Conservation (phyloP, 2,797 vertebrate genomes). For the Zenarchopterus dispar region DNA sequence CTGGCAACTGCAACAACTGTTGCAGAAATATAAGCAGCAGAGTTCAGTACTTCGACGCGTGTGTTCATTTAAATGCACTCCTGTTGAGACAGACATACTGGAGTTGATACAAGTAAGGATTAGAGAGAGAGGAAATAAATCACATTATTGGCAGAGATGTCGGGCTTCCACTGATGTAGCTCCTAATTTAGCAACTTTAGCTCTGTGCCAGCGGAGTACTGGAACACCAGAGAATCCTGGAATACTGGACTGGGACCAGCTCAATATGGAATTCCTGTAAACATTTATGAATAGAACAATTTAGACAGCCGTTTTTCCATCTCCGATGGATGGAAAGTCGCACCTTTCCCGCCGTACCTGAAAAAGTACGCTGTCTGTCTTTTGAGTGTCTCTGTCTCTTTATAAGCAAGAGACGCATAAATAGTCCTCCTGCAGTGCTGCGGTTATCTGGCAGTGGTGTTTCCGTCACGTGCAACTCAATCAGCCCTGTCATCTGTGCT, state of each 20-base stretch:
- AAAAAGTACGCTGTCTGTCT: constrained; percentile 17
- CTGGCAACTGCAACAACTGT: too few species aligned
- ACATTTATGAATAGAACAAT: constrained; percentile 70
- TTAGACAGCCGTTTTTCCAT: constrained; percentile 57
- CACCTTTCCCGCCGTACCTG: background rate
- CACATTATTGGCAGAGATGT: constrained; percentile 40
- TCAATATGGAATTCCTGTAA: constrained; percentile 35
- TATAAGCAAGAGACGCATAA: constrained; percentile 65
- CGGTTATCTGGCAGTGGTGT: constrained; percentile 58
- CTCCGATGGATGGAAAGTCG: constrained; percentile 53
- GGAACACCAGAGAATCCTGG: constrained; percentile 48
- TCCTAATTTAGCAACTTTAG: constrained; percentile 51
- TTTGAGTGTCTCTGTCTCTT: constrained; percentile 49
- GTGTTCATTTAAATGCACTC: constrained; percentile 9
- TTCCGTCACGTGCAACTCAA: constrained; percentile 73
- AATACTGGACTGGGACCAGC: constrained; percentile 55
- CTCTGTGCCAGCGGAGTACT: constrained; percentile 41
- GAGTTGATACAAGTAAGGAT: constrained; percentile 29
- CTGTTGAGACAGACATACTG: constrained; percentile 19
- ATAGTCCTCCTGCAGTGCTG: constrained; percentile 54
- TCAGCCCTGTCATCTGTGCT: constrained; percentile 54
- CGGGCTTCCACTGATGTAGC: constrained; percentile 44
- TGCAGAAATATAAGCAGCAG: too few species aligned
- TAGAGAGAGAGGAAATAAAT: constrained; percentile 34
- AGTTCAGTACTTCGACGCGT: background rate